phyloP scores from a whole-genome alignment of 2,113 vertebrate genomes.

The Cervus canadensis region DNA sequence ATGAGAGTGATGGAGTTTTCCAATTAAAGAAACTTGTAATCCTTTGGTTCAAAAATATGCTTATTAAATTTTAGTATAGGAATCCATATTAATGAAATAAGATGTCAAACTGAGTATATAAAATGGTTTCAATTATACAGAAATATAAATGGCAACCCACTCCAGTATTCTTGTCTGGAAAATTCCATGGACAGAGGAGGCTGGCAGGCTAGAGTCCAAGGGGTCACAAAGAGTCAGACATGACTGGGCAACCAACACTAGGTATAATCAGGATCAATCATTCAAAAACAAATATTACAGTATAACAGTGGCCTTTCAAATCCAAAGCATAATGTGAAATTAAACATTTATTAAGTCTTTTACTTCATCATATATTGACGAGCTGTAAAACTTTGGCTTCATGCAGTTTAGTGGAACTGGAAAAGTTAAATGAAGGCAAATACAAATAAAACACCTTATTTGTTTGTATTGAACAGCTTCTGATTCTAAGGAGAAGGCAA shows the following conservation, averaged over 20 bases:
- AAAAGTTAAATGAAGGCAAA: background rate
- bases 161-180: background rate
- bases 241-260: background rate
- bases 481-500: background rate
- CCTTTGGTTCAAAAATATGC: background rate
- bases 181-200: background rate
- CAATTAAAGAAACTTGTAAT: background rate
- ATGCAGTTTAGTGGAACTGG: background rate
- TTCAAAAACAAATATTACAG: background rate
- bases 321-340: background rate
- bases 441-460: background rate
- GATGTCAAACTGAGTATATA: background rate
- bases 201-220: background rate
- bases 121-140: background rate
- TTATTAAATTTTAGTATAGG: background rate
- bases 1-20: background rate
- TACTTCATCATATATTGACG: background rate
- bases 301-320: background rate
- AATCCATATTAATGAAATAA: background rate
- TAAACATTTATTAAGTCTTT: background rate
- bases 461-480: background rate
- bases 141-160: background rate
- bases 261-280: background rate
- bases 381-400: background rate
- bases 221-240: background rate